Evolutionary conservation across 2,113 vertebrate species (phyloP).

Genomic region (Cairina moschata): DNA sequence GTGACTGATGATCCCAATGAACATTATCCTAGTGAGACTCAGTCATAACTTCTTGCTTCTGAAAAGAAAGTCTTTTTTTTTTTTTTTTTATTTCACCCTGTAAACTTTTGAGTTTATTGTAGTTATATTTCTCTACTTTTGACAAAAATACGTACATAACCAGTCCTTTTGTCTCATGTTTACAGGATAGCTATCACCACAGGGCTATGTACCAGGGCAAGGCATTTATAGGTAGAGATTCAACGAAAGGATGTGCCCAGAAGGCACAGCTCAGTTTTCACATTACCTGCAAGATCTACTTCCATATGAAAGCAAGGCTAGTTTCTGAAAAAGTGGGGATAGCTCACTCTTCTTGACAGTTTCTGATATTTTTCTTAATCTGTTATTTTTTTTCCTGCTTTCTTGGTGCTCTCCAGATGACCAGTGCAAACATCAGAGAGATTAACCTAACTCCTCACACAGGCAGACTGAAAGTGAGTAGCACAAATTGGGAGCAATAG

Average conservation of each 20-base stretch:
- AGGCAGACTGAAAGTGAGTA: background rate
- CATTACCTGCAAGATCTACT: background rate
- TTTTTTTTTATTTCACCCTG: background rate
- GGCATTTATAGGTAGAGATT: background rate
- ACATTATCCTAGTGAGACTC: conserved; percentile 11
- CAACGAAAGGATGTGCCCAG: background rate
- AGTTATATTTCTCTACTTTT: conserved; percentile 3
- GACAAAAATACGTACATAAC: conserved; percentile 3
- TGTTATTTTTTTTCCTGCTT: background rate
- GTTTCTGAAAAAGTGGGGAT: background rate
- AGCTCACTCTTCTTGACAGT: background rate
- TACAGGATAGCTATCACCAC: background rate
- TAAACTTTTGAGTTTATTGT: conserved; percentile 5
- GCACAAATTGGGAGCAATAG: background rate
- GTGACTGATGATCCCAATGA: conserved; percentile 23
- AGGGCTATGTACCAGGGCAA: background rate
- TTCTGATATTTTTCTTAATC: background rate
- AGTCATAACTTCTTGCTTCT: background rate
- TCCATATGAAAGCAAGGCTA: background rate
- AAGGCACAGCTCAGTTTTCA: background rate
- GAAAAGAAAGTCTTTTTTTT: background rate
- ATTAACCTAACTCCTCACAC: background rate
- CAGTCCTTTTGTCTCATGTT: background rate
- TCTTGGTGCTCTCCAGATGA: background rate
- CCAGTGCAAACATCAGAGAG: background rate